Evolutionary conservation across 2,113 vertebrate species (phyloP), one percentile per base, ranked within the genome.

Genomic region (Willisornis vidua): DNA sequence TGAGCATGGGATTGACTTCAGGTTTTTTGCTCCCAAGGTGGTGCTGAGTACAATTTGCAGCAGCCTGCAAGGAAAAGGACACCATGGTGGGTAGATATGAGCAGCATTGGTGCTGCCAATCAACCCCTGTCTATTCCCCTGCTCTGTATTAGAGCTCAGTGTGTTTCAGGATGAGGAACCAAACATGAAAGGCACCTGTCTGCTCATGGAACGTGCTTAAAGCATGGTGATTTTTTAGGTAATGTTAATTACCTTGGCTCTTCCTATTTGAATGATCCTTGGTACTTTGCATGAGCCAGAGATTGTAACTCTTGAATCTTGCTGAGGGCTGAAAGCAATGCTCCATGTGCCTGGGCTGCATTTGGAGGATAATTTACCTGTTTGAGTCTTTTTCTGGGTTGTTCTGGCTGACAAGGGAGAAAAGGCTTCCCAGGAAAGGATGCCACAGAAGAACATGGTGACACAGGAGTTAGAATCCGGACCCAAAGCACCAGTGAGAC

Each of bases 381-480:
- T 48, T 52, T 76, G 39, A 25, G 10, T 4, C 23, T 24, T 68
- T 59, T 59, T 46, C 65, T 62, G 61, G 18, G 37, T 12, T 1
- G 2, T n/a, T 90, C 19, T 45, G 71, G 10, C 35, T 76, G 72
- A 45, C 11, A 19, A 29, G 18, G 62, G 35, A 83, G 67, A 41
- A 61, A 46, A 61, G 19, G 1, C 20, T 57, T 35, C 66, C 23
- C 55, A 29, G 2, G 3, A 25, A 58, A 51, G 39, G 35, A 3
- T 5, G 9, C 3, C 14, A 1, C 31, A 49, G 25, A 23, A 41
- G 58, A 8, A 16, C 0, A 0, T 28, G 58, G 35, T 72, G 62
- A 12, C 3, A 12, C 6, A 26, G 35, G 45, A 75, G 33, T 26
- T 37, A 19, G 4, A 29, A 67, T 14, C 11, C n/a, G 43, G 14